A percentile compares a stretch with the other conserved stretches of the same genome.
These are phyloP conservation scores for Catalaphyllia jardinei DNA, from an alignment of 64 coral and sea anemone species.

Conservation along the genomic window DNA sequence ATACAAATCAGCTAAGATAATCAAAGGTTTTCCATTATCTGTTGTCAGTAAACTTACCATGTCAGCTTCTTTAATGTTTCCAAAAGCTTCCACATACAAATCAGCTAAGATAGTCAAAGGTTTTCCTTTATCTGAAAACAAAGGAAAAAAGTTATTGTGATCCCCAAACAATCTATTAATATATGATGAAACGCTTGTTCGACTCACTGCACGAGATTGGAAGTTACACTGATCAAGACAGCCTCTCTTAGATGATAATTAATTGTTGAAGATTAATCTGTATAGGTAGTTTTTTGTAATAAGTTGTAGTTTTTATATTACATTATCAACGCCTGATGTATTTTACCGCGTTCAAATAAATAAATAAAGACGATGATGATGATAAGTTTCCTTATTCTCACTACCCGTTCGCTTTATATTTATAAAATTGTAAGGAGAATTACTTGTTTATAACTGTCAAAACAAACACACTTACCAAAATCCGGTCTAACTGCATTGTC, in stretches of 20 bases:
- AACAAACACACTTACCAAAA: neutral
- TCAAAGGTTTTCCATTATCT: neutral
- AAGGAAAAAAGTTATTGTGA: neutral
- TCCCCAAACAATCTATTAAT: neutral
- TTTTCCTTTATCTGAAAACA: neutral
- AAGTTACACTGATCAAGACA: too few relatives aligned
- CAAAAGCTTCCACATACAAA: constrained; percentile 52
- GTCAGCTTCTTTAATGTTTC: constrained; percentile 63
- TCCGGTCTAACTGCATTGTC: neutral
- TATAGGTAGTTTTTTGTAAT: too few relatives aligned
- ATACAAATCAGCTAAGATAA: neutral
- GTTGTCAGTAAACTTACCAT: constrained; percentile 28
- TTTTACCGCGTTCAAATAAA: too few relatives aligned
- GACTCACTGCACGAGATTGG: too few relatives aligned
- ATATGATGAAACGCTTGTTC: too few relatives aligned
- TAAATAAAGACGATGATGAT: too few relatives aligned
- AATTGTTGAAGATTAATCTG: too few relatives aligned
- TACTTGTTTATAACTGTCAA: neutral
- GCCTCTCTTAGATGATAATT: too few relatives aligned
- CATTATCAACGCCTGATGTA: too few relatives aligned
- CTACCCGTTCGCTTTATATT: too few relatives aligned
- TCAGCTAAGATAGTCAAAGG: neutral
- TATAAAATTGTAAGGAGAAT: neutral
- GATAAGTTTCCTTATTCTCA: too few relatives aligned
- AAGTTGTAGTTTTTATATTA: too few relatives aligned